These are phyloP conservation scores for Glyptemys insculpta DNA, from an alignment of 2,797 vertebrate species.

Conservation along the genomic window DNA sequence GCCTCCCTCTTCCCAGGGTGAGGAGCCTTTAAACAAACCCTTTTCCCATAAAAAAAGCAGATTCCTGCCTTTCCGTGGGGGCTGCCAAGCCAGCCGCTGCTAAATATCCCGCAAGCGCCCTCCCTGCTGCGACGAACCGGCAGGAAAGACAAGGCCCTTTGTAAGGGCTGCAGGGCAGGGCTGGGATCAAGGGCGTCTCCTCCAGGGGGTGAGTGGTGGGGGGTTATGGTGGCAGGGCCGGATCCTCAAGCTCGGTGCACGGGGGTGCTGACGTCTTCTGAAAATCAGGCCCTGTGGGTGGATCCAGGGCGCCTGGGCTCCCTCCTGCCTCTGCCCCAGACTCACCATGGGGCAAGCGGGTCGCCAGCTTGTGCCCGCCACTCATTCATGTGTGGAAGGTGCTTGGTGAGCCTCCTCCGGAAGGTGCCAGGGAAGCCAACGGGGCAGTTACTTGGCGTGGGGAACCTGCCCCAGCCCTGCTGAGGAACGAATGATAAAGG, in stretches of 20 bases:
- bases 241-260: not conserved
- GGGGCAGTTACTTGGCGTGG: no score
- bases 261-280: not conserved
- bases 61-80: not conserved
- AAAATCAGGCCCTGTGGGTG: not conserved
- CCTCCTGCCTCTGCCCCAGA: not conserved
- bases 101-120: not conserved
- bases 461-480: not conserved
- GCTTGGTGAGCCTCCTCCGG: not conserved
- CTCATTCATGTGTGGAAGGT: not conserved
- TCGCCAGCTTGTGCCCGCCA: not conserved
- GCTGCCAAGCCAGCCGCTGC: not conserved
- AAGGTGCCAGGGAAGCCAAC: not conserved
- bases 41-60: accelerated
- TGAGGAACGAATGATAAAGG: no score
- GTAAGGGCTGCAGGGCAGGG: not conserved
- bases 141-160: not conserved
- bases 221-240: not conserved
- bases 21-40: not conserved
- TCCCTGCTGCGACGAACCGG: not conserved
- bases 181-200: not conserved
- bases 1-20: accelerated
- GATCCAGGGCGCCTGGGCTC: not conserved
- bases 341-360: not conserved
- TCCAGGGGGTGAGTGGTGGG: not conserved